These are phyloP conservation scores for Panulirus ornatus DNA, from an alignment of 1,140 invertebrate species.

Conservation along the genomic window DNA sequence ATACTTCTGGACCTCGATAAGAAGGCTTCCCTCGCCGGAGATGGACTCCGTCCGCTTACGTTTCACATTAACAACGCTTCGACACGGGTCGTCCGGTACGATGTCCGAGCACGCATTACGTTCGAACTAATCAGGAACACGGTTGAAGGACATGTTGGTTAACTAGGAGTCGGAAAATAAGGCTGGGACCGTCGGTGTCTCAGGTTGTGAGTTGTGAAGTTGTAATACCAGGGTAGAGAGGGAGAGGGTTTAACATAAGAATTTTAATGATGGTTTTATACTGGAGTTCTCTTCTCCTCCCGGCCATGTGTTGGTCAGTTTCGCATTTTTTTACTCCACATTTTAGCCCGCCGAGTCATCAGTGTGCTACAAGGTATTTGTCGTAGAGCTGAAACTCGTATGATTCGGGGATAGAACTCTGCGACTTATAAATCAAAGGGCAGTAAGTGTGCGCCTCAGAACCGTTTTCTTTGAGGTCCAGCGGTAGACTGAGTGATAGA, in stretches of 20 bases:
- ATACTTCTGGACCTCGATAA: slow-evolving; percentile 29
- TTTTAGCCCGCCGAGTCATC: slow-evolving; percentile 46
- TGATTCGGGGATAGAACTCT: neutral
- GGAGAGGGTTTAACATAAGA: slow-evolving; percentile 66
- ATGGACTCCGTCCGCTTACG: neutral
- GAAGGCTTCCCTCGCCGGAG: slow-evolving; percentile 12
- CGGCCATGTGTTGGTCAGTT: slow-evolving; percentile 59
- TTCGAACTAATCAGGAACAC: slow-evolving; percentile 8
- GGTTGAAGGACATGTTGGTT: slow-evolving; percentile 44
- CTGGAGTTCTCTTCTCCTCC: slow-evolving; percentile 53
- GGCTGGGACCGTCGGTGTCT: slow-evolving; percentile 23
- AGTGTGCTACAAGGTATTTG: neutral
- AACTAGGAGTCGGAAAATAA: slow-evolving; percentile 48
- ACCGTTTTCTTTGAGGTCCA: slow-evolving; percentile 28
- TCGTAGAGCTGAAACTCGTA: slow-evolving; percentile 24
- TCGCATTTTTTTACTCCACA: slow-evolving; percentile 69
- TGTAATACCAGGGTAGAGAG: slow-evolving; percentile 51
- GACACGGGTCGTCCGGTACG: slow-evolving; percentile 11
- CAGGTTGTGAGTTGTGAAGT: slow-evolving; percentile 64
- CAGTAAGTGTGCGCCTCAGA: slow-evolving; percentile 15
- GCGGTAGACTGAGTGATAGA: slow-evolving; percentile 44
- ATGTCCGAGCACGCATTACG: slow-evolving; percentile 11
- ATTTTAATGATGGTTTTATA: slow-evolving; percentile 68
- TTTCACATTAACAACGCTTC: neutral
- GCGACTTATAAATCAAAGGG: neutral